phyloP scores from a whole-genome alignment of 2,113 vertebrate species.

The Carassius carassius region DNA sequence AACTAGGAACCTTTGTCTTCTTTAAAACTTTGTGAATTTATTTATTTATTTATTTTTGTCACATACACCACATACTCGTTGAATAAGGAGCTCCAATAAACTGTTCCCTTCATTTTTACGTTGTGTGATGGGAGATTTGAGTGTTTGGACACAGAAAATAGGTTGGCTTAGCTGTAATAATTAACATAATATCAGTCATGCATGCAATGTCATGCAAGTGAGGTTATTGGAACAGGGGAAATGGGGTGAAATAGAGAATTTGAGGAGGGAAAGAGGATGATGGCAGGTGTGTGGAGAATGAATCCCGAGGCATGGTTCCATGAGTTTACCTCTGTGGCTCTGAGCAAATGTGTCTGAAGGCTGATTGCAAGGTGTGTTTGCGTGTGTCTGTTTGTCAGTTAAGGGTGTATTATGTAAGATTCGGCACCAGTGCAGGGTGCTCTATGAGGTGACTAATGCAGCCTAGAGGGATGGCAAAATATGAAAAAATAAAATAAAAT shows the following conservation, averaged over 20 bases:
- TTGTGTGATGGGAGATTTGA: not conserved
- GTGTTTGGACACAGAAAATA: not conserved
- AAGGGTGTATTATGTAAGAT: conserved; percentile 42
- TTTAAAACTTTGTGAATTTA: not conserved
- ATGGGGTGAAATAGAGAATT: not conserved
- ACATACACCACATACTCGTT: not conserved
- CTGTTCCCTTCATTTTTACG: not conserved
- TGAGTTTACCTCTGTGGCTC: conserved; percentile 24
- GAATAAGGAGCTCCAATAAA: not conserved
- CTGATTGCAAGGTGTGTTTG: conserved; percentile 31
- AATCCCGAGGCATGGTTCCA: not conserved
- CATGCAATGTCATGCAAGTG: not conserved
- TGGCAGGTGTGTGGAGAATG: conserved; percentile 16
- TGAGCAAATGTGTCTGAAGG: not conserved
- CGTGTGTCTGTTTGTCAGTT: not conserved
- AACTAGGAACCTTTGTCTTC: not conserved
- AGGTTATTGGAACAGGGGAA: not conserved
- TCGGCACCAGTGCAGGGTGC: conserved; percentile 28
- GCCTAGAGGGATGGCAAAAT: conserved; percentile 42
- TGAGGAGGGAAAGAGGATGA: not conserved
- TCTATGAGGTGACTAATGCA: conserved; percentile 45
- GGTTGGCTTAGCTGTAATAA: not conserved
- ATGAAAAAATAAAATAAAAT: conserved; percentile 17
- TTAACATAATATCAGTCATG: not conserved
- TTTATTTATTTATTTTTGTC: too few species aligned